A percentile compares a stretch with the other conserved stretches of the same genome.
Conservation (phyloP, 2,888 invertebrate genomes). For the Spisula subtruncata region DNA sequence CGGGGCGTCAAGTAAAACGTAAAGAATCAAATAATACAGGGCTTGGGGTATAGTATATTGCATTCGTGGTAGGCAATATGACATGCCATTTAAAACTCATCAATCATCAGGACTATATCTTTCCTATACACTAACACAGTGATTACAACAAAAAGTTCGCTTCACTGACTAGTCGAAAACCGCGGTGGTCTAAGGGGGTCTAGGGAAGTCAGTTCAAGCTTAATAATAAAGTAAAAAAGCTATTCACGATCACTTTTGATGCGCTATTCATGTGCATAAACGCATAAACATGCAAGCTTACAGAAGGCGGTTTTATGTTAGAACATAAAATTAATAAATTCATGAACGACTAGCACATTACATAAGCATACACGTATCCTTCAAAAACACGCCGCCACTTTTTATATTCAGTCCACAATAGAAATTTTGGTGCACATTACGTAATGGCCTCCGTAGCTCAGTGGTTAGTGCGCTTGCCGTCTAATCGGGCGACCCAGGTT, state of each 20-base stretch:
- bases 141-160: slow-evolving; percentile 33
- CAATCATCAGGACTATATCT: slow-evolving; percentile 54
- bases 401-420: no score
- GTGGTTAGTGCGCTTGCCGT: no score
- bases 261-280: slow-evolving; percentile 3
- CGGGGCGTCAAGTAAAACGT: slow-evolving; percentile 15
- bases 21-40: slow-evolving; percentile 13
- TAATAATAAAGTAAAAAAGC: background rate
- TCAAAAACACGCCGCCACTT: no score
- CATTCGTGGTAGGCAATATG: slow-evolving; percentile 67
- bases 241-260: background rate
- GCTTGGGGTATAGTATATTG: slow-evolving; percentile 50
- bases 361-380: no score
- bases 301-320: no score
- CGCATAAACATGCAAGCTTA: background rate
- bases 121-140: slow-evolving; percentile 45
- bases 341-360: background rate
- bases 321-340: background rate
- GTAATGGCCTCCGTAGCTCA: no score
- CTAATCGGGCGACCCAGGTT: no score
- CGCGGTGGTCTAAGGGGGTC: slow-evolving; percentile 43
- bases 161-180: slow-evolving; percentile 39
- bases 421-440: no score
- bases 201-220: background rate
- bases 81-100: slow-evolving; percentile 68